phyloP scores from a whole-genome alignment of 2,113 vertebrate species.

The Kryptolebias marmoratus region DNA sequence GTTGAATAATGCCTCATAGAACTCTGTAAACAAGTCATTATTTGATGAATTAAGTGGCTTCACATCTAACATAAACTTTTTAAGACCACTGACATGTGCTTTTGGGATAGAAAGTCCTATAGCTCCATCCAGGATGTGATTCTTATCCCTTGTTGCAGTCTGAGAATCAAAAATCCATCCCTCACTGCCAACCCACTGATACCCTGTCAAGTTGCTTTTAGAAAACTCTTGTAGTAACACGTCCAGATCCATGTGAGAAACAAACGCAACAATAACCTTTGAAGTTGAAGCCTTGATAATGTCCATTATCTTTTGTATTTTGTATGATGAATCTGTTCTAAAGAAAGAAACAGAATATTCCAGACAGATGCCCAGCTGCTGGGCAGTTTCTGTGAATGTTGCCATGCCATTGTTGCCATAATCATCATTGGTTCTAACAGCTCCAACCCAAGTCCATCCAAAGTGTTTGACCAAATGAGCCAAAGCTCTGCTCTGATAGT shows the following conservation, averaged over 20 bases:
- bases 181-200: constrained; percentile 81
- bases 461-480: constrained; percentile 74
- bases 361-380: constrained; percentile 66
- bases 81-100: constrained; percentile 66
- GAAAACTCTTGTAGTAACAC: constrained; percentile 65
- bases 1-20: constrained; percentile 74
- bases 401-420: constrained; percentile 77
- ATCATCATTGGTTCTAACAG: constrained; percentile 72
- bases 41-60: constrained; percentile 57
- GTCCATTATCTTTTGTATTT: constrained; percentile 62
- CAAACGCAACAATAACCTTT: constrained; percentile 73
- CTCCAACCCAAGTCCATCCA: constrained; percentile 77
- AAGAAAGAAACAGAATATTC: constrained; percentile 48
- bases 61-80: constrained; percentile 73
- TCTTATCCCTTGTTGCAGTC: constrained; percentile 52
- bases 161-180: constrained; percentile 76
- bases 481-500: constrained; percentile 72
- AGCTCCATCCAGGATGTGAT: constrained; percentile 72
- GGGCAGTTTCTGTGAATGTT: constrained; percentile 60
- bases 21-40: constrained; percentile 64
- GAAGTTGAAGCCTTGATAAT: constrained; percentile 74
- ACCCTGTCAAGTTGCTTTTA: constrained; percentile 72
- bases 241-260: constrained; percentile 66
- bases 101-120: constrained; percentile 78
- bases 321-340: constrained; percentile 66